phyloP scores from a whole-genome alignment of 2,797 vertebrate species.

The Mormyrops boulengeri region DNA sequence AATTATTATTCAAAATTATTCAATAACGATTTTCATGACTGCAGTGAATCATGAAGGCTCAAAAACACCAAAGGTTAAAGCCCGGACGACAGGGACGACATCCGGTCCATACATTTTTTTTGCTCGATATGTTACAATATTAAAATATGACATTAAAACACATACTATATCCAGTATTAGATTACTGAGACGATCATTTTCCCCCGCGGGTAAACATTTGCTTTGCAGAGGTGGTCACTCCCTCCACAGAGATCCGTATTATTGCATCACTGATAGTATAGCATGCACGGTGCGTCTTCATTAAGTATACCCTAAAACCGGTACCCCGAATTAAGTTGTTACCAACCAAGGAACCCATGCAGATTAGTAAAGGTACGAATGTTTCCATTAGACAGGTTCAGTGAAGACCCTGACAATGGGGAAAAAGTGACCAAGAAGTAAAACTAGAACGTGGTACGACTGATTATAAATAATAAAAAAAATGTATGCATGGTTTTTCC shows the following conservation, averaged over 20 bases:
- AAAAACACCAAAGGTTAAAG: not conserved
- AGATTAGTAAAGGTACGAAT: constrained; percentile 60
- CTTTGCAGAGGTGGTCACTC: constrained; percentile 39
- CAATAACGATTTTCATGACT: not conserved
- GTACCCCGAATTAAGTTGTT: constrained; percentile 70
- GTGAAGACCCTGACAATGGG: constrained; percentile 47
- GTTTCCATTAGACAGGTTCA: constrained; percentile 26
- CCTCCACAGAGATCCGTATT: constrained; percentile 53
- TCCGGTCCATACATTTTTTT: not conserved
- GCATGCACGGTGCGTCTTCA: constrained; percentile 61
- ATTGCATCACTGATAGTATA: constrained; percentile 54
- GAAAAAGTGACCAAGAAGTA: not conserved
- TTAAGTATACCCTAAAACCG: constrained; percentile 60
- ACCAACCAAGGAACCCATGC: constrained; percentile 64
- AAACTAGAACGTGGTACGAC: constrained; percentile 19
- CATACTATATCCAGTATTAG: constrained; percentile 63
- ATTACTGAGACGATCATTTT: constrained; percentile 62
- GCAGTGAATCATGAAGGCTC: not conserved
- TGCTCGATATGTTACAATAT: constrained; percentile 18
- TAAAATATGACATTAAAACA: constrained; percentile 62
- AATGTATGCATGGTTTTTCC: not conserved
- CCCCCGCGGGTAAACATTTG: constrained; percentile 63
- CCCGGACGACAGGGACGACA: not conserved
- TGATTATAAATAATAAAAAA: not conserved
- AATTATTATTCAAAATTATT: not conserved